Base-by-base conservation (phyloP, 2,888 invertebrate species). In the Copidosoma aretas region DNA sequence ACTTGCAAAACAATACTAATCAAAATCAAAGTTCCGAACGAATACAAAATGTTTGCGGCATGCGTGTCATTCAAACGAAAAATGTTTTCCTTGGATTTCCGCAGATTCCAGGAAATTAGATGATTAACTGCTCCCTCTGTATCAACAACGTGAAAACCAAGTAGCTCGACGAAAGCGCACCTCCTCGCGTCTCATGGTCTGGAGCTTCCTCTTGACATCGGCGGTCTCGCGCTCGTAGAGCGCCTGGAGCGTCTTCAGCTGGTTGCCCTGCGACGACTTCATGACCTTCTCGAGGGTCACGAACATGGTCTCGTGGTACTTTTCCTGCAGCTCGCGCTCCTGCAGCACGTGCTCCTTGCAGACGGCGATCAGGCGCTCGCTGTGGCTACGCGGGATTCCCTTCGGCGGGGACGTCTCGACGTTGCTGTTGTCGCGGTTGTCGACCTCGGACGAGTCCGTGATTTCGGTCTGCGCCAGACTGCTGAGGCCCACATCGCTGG, bases 101-200 rank as follows among this genome's bases (percentile, higher is more conserved):
- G 25, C 25, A 41, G 41, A 10, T 1, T 49, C 15, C 8, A 10
- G 22, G 17, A 22, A 41, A 41, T 19, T 41, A 43, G 22, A 15
- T 32, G 21, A 58, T 25, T 32, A 43, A 32, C 19, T 15, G 60
- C n/a, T n/a, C n/a, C n/a, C n/a, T n/a, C n/a, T n/a, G n/a, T n/a
- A n/a, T n/a, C n/a, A n/a, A n/a, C n/a, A n/a, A n/a, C n/a, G n/a
- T n/a, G n/a, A n/a, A n/a, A n/a, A n/a, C n/a, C n/a, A n/a, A n/a
- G n/a, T n/a, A n/a, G n/a, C n/a, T n/a, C n/a, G n/a, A n/a, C n/a
- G n/a, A n/a, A n/a, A 32, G 85, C 72, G 64, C 63, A 83, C 83
- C 83, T 97, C 96, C 76, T 93, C 93, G 75, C 94, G 90, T 71
- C 94, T 90, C 68, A 91, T 91, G 67, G 91, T 89, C 76, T 95